Conservation (phyloP, 1,140 invertebrate species). For the Chironomus tepperi region DNA sequence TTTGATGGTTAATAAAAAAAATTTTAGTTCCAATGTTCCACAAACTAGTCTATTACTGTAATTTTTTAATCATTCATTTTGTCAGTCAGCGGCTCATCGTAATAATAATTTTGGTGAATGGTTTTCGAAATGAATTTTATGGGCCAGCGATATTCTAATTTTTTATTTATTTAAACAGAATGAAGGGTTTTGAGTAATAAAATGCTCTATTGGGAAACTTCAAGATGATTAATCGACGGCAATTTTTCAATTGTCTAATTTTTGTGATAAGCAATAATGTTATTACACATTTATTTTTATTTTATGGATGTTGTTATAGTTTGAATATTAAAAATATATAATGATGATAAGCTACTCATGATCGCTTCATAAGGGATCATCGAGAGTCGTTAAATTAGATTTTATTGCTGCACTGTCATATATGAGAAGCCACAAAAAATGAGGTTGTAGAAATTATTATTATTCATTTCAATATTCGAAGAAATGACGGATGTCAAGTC, state of each 20-base stretch:
- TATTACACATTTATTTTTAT: too few relatives aligned
- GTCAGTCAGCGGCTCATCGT: not conserved
- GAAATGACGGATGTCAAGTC: not conserved
- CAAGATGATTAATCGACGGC: slow-evolving; percentile 14
- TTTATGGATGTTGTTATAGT: not conserved
- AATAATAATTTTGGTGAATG: not conserved
- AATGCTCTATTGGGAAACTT: not conserved
- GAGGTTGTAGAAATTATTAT: too few relatives aligned
- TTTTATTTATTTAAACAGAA: not conserved
- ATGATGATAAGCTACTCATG: not conserved
- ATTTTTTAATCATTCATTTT: not conserved
- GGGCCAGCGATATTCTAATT: not conserved
- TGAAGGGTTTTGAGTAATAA: not conserved
- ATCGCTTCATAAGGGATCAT: not conserved
- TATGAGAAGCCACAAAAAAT: not conserved
- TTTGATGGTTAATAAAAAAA: not conserved
- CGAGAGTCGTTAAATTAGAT: not conserved
- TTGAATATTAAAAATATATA: not conserved
- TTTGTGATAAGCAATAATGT: slow-evolving; percentile 7
- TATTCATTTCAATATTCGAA: not conserved
- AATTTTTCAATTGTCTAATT: slow-evolving; percentile 23
- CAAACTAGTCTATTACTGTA: not conserved
- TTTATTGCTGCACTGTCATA: not conserved
- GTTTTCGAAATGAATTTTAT: not conserved
- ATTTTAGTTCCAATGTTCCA: not conserved